These are phyloP conservation scores for Ethmia dodecea DNA, from an alignment of 2,888 invertebrate species.

Conservation along the genomic window DNA sequence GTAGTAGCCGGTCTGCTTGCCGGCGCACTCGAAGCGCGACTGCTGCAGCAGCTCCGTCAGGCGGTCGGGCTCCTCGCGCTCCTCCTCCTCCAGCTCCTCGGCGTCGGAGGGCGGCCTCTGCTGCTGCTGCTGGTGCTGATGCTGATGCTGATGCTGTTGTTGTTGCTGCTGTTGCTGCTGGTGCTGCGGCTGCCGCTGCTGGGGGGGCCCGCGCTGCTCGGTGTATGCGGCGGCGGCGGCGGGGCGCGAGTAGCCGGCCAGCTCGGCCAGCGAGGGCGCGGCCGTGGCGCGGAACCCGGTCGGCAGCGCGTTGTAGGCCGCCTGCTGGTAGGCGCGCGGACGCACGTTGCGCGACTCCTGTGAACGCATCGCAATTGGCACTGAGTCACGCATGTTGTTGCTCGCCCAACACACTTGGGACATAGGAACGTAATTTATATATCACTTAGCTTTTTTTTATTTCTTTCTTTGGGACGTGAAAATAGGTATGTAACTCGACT, in stretches of 20 bases:
- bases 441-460: too few relatives aligned
- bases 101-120: constrained; percentile 16
- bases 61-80: constrained; percentile 91
- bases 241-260: constrained; percentile 52
- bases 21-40: constrained; percentile 89
- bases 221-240: too few relatives aligned
- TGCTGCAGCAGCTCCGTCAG: constrained; percentile 86
- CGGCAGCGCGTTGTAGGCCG: constrained; percentile 58
- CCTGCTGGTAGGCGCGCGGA: constrained; percentile 59
- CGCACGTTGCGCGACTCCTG: constrained; percentile 70
- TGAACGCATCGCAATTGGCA: neutral
- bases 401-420: too few relatives aligned
- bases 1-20: constrained; percentile 92
- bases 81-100: constrained; percentile 78
- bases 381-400: too few relatives aligned
- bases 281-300: constrained; percentile 62
- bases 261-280: constrained; percentile 64
- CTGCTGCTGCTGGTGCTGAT: constrained; percentile 45
- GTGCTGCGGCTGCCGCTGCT: constrained; percentile 34
- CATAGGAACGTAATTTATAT: too few relatives aligned
- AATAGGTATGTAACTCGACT: too few relatives aligned
- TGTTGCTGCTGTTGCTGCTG: constrained; percentile 33
- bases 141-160: constrained; percentile 37
- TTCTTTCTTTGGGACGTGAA: too few relatives aligned
- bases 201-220: constrained; percentile 30